A percentile compares a stretch with the other conserved stretches of the same genome.
phyloP scores from a whole-genome alignment of 2,888 invertebrate species.

The Magallana nippona region DNA sequence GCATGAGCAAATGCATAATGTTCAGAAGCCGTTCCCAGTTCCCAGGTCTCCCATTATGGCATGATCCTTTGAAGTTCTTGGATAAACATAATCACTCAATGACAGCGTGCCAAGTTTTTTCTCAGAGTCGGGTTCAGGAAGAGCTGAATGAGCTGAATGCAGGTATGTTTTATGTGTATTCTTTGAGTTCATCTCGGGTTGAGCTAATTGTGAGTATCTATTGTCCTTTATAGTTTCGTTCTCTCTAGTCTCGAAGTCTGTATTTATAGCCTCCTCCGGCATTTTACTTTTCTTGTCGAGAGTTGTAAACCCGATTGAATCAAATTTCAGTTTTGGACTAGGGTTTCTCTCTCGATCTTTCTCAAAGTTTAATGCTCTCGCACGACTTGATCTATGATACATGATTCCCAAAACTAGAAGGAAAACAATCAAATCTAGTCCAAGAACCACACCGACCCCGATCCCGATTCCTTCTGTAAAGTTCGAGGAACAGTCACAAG shows the following conservation, averaged over 20 bases:
- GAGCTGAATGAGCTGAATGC: too few species aligned
- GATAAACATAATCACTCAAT: background rate
- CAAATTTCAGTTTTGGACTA: background rate
- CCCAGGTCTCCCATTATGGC: slow-evolving; percentile 1
- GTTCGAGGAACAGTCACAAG: slow-evolving; percentile 4
- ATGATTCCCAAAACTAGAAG: background rate
- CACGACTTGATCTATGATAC: background rate
- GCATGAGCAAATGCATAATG: too few species aligned
- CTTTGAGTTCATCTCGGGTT: too few species aligned
- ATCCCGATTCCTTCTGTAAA: background rate
- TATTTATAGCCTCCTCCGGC: too few species aligned
- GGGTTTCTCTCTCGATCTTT: background rate
- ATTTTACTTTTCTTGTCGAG: too few species aligned
- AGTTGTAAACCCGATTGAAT: too few species aligned
- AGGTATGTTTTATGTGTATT: too few species aligned
- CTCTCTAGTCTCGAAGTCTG: too few species aligned
- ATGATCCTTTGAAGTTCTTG: background rate
- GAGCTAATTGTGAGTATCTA: too few species aligned
- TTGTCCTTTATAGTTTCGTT: too few species aligned
- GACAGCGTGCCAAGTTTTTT: background rate
- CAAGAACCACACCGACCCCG: background rate
- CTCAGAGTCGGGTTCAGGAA: background rate
- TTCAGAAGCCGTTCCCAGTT: background rate
- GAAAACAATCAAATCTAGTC: background rate
- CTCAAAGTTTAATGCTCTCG: background rate